Evolutionary conservation across 2,797 vertebrate genomes (phyloP), one percentile per base, ranked within the genome.

Genomic region (Acipenser ruthenus): DNA sequence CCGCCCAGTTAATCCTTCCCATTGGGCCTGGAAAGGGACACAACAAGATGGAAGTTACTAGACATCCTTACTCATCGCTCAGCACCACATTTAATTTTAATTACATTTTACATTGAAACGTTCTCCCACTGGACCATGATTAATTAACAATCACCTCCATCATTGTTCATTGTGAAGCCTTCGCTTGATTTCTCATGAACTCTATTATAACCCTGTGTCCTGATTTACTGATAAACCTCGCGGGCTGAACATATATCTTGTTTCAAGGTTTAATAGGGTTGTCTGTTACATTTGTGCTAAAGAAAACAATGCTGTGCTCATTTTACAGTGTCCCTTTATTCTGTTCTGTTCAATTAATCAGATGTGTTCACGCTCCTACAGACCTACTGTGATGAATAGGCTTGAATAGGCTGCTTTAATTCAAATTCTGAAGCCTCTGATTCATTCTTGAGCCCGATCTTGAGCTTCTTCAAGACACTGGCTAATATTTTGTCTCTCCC

Each of bases 1-100:
- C 53, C 97, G 90, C 71, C 97, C 97, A 0, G 96, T 99, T 84
- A 99, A 84, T 74, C 96, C 97, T 82, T 99, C 97, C 97, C 97
- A 99, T 60, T 99, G 97, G 69, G 97, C 95, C 97, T 99, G 88
- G 85, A 73, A 69, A 78, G 71, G 75, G 64, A 76, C 67, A 71
- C 70, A 78, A 60, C 49, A 74, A 68, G 75, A 67, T 62, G 56
- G 65, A 61, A 78, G 66, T 79, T 71, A 80, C 70, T 77, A 2
- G 55, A 75, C 70, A 72, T 76, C 76, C 79, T 80, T 82, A 84
- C 84, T 83, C 83, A 87, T 87, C 77, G 77, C 79, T 79, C 75
- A 73, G 76, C 79, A 82, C 72, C 81, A 82, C 81, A 82, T 86
- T 86, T 90, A 82, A 78, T 89, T 93, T 91, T 92, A 93, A 95